phyloP scores from a whole-genome alignment of 2,113 vertebrate genomes.

The Macquaria ambigua region DNA sequence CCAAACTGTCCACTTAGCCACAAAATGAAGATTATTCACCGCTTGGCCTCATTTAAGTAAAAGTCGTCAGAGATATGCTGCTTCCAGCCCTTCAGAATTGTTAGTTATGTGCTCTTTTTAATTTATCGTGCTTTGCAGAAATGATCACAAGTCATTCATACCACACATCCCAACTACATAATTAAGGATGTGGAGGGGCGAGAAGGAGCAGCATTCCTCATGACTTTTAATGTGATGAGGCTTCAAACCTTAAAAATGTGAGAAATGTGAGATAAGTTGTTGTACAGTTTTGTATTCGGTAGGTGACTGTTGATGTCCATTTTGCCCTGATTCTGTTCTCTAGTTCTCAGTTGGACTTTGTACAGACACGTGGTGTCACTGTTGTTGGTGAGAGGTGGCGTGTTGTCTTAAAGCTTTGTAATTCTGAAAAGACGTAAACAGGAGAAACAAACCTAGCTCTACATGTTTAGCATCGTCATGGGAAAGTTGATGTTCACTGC shows the following conservation, averaged over 20 bases:
- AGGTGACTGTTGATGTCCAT: not conserved
- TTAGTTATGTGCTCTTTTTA: slow-evolving; percentile 18
- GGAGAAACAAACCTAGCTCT: not conserved
- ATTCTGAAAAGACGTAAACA: not conserved
- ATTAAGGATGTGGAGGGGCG: slow-evolving; percentile 23
- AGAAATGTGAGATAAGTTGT: not conserved
- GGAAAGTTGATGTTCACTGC: not conserved
- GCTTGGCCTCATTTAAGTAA: slow-evolving; percentile 15
- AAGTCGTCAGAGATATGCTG: slow-evolving; percentile 10
- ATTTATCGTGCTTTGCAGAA: slow-evolving; percentile 30
- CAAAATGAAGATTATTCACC: not conserved
- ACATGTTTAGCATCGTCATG: not conserved
- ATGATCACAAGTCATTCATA: slow-evolving; percentile 8
- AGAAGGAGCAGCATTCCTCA: slow-evolving; percentile 8
- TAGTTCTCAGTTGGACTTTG: not conserved
- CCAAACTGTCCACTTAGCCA: not conserved
- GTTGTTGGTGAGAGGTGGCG: not conserved
- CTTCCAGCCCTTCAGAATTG: slow-evolving; percentile 7
- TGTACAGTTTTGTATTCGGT: not conserved
- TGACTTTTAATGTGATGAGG: slow-evolving; percentile 19
- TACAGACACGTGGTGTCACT: not conserved
- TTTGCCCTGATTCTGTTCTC: not conserved
- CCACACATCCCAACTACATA: slow-evolving; percentile 15
- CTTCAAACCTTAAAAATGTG: slow-evolving; percentile 10
- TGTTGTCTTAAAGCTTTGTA: not conserved